These are phyloP conservation scores for Tethea ocularis DNA, from an alignment of 2,888 invertebrate genomes.

Conservation along the genomic window DNA sequence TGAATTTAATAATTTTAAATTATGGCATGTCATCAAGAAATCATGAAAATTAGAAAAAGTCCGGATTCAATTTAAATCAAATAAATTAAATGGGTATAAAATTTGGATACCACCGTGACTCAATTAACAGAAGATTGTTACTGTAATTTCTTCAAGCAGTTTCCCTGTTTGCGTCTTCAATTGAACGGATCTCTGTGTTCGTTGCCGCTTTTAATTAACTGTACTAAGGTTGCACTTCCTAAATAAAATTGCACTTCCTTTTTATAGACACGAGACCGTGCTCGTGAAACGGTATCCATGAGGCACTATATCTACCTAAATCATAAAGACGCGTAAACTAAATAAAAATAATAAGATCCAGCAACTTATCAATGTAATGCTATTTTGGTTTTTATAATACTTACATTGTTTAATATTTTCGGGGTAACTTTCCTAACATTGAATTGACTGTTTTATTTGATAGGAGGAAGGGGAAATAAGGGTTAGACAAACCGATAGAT, in stretches of 20 bases:
- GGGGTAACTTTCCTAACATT: too few relatives aligned
- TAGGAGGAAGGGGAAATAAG: too few relatives aligned
- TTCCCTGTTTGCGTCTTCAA: neutral
- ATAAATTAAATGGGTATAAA: neutral
- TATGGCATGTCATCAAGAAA: too few relatives aligned
- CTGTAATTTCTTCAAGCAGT: neutral
- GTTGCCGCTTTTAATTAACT: neutral
- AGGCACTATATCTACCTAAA: neutral
- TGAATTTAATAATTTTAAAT: neutral
- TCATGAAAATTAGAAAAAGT: too few relatives aligned
- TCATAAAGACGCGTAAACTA: neutral
- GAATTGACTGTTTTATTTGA: too few relatives aligned
- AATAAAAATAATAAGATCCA: too few relatives aligned
- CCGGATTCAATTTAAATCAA: too few relatives aligned
- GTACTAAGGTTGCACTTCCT: neutral
- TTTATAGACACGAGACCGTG: neutral
- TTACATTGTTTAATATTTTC: too few relatives aligned
- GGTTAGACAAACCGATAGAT: too few relatives aligned
- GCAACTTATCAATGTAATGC: too few relatives aligned
- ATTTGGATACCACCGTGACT: neutral
- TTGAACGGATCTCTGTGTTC: neutral
- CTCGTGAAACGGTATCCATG: neutral
- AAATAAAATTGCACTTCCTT: neutral
- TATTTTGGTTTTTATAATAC: too few relatives aligned
- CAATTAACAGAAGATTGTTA: neutral